These are phyloP conservation scores for Apeira syringaria DNA, from an alignment of 2,888 invertebrate species.

Conservation along the genomic window DNA sequence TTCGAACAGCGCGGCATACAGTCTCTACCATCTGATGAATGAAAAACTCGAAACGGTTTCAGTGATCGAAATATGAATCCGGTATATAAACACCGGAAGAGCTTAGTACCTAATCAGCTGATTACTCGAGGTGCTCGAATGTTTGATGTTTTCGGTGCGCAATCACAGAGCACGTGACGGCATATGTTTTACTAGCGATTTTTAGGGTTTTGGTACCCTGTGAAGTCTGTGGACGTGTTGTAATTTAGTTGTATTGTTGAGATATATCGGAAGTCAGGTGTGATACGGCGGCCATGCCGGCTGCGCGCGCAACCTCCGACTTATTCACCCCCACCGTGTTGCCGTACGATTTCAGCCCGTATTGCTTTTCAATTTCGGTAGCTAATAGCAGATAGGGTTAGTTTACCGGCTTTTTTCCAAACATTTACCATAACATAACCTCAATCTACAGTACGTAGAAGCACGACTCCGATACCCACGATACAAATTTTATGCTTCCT, in stretches of 20 bases:
- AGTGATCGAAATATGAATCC: constrained; percentile 56
- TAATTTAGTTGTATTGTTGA: constrained; percentile 69
- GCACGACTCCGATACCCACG: constrained; percentile 67
- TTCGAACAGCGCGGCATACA: constrained; percentile 48
- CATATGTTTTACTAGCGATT: constrained; percentile 42
- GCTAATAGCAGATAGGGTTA: constrained; percentile 46
- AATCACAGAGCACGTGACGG: constrained; percentile 46
- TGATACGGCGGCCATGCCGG: constrained; percentile 76
- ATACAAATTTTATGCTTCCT: constrained; percentile 43
- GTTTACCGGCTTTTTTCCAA: constrained; percentile 66
- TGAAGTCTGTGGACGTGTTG: constrained; percentile 51
- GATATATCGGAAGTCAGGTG: constrained; percentile 76
- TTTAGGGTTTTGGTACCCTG: constrained; percentile 39
- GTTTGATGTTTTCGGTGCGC: constrained; percentile 50
- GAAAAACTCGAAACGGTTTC: constrained; percentile 52
- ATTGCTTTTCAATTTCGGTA: constrained; percentile 56
- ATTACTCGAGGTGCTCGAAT: constrained; percentile 58
- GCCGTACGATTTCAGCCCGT: constrained; percentile 66
- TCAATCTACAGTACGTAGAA: constrained; percentile 70
- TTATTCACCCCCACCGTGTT: constrained; percentile 52
- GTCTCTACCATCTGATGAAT: constrained; percentile 42
- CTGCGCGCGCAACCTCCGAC: constrained; percentile 77
- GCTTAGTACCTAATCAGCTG: constrained; percentile 82
- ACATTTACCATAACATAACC: constrained; percentile 82
- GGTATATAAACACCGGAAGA: constrained; percentile 74